A percentile compares a stretch with the other conserved stretches of the same genome.
These are phyloP conservation scores for Sinosuthora webbiana DNA, from an alignment of 2,113 vertebrate genomes.

Conservation along the genomic window DNA sequence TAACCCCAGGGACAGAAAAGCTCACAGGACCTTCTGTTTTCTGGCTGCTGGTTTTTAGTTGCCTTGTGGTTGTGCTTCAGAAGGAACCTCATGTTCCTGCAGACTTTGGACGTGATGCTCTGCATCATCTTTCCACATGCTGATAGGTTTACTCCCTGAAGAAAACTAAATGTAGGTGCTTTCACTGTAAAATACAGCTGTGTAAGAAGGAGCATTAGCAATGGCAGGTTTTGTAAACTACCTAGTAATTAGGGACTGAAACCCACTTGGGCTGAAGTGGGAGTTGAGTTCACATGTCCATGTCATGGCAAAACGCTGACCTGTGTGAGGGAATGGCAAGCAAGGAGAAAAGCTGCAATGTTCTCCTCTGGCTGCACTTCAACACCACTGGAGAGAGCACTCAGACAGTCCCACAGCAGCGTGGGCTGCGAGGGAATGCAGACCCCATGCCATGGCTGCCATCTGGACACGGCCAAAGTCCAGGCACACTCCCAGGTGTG, in stretches of 20 bases:
- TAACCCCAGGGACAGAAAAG: background rate
- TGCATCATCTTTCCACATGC: background rate
- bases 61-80: background rate
- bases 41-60: background rate
- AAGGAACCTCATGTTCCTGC: background rate
- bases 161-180: background rate
- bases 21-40: background rate
- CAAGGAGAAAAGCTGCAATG: background rate
- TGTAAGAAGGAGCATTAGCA: background rate
- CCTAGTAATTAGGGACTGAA: background rate
- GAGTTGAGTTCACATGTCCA: background rate
- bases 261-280: background rate
- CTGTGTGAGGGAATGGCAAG: background rate
- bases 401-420: background rate
- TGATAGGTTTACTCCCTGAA: background rate
- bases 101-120: background rate
- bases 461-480: background rate
- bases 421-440: fast-evolving
- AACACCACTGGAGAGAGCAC: fast-evolving
- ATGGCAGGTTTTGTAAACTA: background rate
- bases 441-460: background rate
- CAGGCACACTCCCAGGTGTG: background rate
- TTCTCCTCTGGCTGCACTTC: background rate
- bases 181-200: background rate
- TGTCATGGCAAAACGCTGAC: background rate